Evolutionary conservation across 2,797 vertebrate genomes (phyloP), one percentile per base, ranked within the genome.

Genomic region (Todus mexicanus): DNA sequence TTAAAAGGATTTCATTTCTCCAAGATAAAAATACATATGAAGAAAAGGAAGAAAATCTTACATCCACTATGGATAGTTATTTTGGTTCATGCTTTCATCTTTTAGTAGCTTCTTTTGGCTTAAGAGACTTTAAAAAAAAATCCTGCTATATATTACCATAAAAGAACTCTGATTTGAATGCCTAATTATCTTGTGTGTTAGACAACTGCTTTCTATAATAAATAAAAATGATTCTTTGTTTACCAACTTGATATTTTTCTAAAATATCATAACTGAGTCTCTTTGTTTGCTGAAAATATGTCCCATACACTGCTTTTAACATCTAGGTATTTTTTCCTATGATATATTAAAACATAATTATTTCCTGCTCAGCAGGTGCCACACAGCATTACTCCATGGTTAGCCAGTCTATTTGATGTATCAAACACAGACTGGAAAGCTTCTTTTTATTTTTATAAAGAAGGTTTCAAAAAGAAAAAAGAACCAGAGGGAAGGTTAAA

Each of bases 61-160:
- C 48, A 74, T 45, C 71, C 31, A 40, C 63, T 63, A 69, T 59
- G 45, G 91, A 78, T 63, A 93, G 72, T 84, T 64, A 76, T 8
- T 93, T 89, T 60, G 54, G 54, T 57, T 87, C 54, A 45, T 60
- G 60, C 82, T 91, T 92, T 89, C 90, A 93, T 91, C 82, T 92
- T 91, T 89, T 91, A 85, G 76, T 40, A 88, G 70, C 14, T 92
- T 94, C 82, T 85, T 74, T 70, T 70, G 47, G 89, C 63, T 85
- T 92, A 60, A 87, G 53, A 91, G 65, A 73, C 87, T 92, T 11
- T 70, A 33, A 47, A 47, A 61, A 47, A 81, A 63, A 51, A n/a
- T 47, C 22, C 22, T 48, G 13, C 14, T 12, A 40, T 87, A 26
- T 37, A 57, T n/a, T 84, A 43, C 27, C 72, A 78, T 50, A 73